Conservation (phyloP, 2,113 vertebrate species). For the Pachycephala philippinensis region DNA sequence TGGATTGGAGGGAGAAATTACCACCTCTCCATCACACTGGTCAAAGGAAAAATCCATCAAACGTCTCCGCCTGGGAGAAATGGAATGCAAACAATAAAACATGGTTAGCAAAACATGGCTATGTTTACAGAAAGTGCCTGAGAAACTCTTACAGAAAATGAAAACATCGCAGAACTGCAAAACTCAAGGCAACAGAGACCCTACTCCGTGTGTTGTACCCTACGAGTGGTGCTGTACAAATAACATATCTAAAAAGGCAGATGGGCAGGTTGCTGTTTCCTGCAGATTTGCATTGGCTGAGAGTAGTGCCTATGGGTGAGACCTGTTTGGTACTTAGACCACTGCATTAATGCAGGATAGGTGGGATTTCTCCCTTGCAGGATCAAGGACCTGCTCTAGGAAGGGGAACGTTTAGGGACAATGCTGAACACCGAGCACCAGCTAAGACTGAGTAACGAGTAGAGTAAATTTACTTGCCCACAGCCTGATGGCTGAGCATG, state of each 20-base stretch:
- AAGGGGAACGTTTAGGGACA: neutral
- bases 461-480: neutral
- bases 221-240: neutral
- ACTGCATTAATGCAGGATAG: neutral
- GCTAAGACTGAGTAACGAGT: fast-evolving
- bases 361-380: neutral
- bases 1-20: too few relatives aligned
- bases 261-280: fast-evolving
- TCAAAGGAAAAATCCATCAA: too few relatives aligned
- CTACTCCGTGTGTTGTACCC: fast-evolving
- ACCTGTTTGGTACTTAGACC: neutral
- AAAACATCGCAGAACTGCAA: too few relatives aligned
- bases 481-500: neutral
- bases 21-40: too few relatives aligned
- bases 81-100: too few relatives aligned
- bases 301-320: fast-evolving
- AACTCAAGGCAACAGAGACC: too few relatives aligned
- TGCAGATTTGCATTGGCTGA: neutral
- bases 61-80: too few relatives aligned
- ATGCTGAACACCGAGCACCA: neutral
- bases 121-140: too few relatives aligned
- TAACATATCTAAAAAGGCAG: neutral
- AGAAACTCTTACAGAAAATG: too few relatives aligned
- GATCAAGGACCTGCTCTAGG: neutral
- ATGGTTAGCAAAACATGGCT: too few relatives aligned